These are phyloP conservation scores for Pollachius pollachius DNA, from an alignment of 2,113 vertebrate genomes.

Conservation along the genomic window DNA sequence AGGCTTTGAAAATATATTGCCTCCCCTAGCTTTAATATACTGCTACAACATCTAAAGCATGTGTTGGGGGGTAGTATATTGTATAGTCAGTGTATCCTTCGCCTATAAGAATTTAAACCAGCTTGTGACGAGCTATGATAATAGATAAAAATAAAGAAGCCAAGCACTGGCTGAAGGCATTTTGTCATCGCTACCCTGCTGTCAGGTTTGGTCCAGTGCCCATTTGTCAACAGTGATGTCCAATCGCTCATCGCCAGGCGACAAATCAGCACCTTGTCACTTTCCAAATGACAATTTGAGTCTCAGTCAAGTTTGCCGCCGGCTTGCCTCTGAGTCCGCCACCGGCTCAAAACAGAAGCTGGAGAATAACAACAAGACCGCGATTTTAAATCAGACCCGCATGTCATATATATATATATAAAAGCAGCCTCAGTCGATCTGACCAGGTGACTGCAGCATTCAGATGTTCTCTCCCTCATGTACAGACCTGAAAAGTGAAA, in stretches of 20 bases:
- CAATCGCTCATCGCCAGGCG: conserved; percentile 81
- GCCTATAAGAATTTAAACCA: conserved; percentile 55
- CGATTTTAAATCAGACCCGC: conserved; percentile 48
- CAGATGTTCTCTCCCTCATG: conserved; percentile 21
- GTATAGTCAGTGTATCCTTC: no score
- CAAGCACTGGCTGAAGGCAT: conserved; percentile 70
- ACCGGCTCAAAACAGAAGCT: conserved; percentile 50
- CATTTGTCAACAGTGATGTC: conserved; percentile 85
- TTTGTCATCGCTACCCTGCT: conserved; percentile 77
- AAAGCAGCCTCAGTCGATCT: no score
- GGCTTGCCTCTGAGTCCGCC: conserved; percentile 57
- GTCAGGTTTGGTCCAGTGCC: conserved; percentile 79
- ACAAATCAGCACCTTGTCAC: conserved; percentile 79
- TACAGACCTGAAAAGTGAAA: conserved; percentile 32
- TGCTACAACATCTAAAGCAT: conserved; percentile 12
- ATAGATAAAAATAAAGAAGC: conserved; percentile 70
- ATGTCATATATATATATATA: conserved; percentile 17
- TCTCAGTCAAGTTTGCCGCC: conserved; percentile 68
- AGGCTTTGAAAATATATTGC: no score
- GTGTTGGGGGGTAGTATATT: background rate
- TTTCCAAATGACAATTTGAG: conserved; percentile 77
- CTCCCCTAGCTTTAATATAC: no score
- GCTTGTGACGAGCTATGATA: conserved; percentile 69
- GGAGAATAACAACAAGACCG: conserved; percentile 48
- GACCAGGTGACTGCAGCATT: no score